Percentiles rank a stretch among this genome's conserved stretches.
Conservation (phyloP, 2,797 vertebrate genomes). For the Orestias chungarensis region DNA sequence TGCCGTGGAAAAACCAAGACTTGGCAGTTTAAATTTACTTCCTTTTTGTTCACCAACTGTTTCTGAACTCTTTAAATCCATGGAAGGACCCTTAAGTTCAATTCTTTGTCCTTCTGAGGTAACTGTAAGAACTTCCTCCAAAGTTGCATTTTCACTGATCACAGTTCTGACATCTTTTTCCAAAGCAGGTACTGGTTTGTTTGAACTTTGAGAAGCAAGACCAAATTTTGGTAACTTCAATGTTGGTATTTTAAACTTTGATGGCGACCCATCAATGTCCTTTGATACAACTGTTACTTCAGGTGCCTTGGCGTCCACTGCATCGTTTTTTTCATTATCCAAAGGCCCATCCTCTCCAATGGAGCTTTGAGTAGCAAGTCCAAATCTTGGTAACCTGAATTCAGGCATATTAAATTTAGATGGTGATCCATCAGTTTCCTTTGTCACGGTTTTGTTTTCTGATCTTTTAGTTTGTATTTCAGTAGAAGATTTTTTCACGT, state of each 20-base stretch:
- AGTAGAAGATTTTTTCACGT: conserved; percentile 21
- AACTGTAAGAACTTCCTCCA: background rate
- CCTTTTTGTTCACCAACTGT: conserved; percentile 10
- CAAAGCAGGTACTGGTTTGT: background rate
- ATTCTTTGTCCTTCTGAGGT: background rate
- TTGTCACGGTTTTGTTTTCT: background rate
- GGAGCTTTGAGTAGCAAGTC: background rate
- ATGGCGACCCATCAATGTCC: conserved; percentile 44
- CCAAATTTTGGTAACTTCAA: conserved; percentile 18
- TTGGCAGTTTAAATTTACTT: conserved; percentile 37
- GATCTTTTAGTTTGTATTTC: conserved; percentile 39
- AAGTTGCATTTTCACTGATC: background rate
- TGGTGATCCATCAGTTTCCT: conserved; percentile 3
- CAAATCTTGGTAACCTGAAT: conserved; percentile 5
- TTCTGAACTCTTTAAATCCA: background rate
- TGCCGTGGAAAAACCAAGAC: conserved; percentile 4
- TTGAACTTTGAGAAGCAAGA: background rate
- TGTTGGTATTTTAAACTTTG: conserved; percentile 62
- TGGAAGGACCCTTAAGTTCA: background rate
- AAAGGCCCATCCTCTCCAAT: background rate
- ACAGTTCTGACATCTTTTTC: background rate
- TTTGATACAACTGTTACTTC: conserved; percentile 25
- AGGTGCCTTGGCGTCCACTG: conserved; percentile 24
- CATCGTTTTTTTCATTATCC: background rate
- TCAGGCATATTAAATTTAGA: conserved; percentile 1